phyloP scores from a whole-genome alignment of 2,888 invertebrate species.

The Mesochorus sp. region DNA sequence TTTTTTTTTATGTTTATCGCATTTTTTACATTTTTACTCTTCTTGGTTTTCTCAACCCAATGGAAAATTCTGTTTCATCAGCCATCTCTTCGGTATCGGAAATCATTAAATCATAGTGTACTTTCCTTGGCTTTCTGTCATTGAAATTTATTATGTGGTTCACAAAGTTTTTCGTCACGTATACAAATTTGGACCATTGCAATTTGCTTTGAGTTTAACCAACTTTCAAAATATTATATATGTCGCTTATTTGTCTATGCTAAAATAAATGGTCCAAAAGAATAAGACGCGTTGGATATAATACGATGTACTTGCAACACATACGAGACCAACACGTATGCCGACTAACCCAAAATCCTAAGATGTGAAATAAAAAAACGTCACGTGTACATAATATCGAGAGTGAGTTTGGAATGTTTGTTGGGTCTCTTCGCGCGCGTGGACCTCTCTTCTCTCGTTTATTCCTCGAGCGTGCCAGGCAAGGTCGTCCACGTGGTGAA shows the following conservation, averaged over 20 bases:
- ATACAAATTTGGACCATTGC: slow-evolving; percentile 12
- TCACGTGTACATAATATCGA: not conserved
- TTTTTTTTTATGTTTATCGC: slow-evolving; percentile 32
- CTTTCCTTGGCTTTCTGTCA: not conserved
- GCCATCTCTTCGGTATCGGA: slow-evolving; percentile 15
- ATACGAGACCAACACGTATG: not conserved
- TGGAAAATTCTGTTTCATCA: slow-evolving; percentile 24
- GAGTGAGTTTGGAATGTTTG: slow-evolving; percentile 39
- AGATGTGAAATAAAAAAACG: not conserved
- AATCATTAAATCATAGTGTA: slow-evolving; percentile 23
- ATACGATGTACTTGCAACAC: not conserved
- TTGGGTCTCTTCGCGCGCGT: slow-evolving; percentile 19
- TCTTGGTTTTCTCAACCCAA: slow-evolving; percentile 1
- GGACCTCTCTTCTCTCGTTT: slow-evolving; percentile 51
- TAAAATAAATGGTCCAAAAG: not conserved
- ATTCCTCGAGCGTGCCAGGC: slow-evolving; percentile 63
- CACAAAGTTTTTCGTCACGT: slow-evolving; percentile 24
- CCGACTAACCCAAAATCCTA: not conserved
- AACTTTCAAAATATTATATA: not conserved
- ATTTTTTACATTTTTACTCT: not conserved
- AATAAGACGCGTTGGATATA: not conserved
- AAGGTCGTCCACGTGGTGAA: slow-evolving; percentile 60
- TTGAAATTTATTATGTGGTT: not conserved
- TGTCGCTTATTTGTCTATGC: slow-evolving; percentile 3
- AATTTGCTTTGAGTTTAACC: not conserved